phyloP scores from a whole-genome alignment of 2,113 vertebrate species.

The Patagioenas fasciata region DNA sequence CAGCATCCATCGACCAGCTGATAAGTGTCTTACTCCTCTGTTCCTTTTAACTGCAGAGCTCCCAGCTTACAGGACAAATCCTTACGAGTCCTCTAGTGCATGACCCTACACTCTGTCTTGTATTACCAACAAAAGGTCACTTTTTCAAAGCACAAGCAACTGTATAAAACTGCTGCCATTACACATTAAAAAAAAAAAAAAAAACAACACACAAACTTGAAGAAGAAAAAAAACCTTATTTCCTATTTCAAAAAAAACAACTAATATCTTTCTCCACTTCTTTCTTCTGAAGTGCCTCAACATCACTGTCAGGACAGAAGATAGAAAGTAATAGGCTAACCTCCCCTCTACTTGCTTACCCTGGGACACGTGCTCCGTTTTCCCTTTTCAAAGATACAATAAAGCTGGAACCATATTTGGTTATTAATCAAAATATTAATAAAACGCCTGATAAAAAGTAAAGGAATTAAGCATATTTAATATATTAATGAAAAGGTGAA shows the following conservation, averaged over 20 bases:
- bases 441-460: background rate
- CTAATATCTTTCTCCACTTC: accelerated
- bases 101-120: background rate
- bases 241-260: background rate
- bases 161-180: background rate
- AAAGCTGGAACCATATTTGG: too few species aligned
- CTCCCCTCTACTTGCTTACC: background rate
- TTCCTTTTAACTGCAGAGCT: background rate
- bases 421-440: background rate
- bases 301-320: background rate
- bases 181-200: background rate
- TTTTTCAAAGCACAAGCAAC: background rate
- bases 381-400: too few species aligned
- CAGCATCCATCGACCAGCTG: accelerated
- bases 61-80: background rate
- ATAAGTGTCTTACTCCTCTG: background rate
- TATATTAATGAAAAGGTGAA: background rate
- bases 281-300: background rate
- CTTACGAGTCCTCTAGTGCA: background rate
- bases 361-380: background rate
- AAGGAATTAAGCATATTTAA: background rate
- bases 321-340: background rate
- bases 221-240: background rate
- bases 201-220: too few species aligned
- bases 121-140: background rate